A percentile compares a stretch with the other conserved stretches of the same genome.
Conservation (phyloP, 2,113 vertebrate species). For the Zosterops lateralis region DNA sequence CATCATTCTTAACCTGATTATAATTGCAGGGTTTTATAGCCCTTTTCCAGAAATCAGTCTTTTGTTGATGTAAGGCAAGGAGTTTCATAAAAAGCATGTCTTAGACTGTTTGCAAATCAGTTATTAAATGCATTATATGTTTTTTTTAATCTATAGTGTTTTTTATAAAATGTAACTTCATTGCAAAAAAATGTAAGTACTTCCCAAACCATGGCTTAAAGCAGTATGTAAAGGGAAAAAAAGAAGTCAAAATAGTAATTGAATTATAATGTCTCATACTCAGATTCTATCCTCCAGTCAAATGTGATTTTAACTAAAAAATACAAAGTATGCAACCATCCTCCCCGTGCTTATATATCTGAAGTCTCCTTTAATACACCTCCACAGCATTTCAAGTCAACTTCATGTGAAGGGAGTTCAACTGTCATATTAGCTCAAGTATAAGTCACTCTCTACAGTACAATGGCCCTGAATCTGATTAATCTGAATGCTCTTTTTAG, state of each 20-base stretch:
- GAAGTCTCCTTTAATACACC: not conserved
- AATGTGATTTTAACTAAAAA: not conserved
- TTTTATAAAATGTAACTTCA: not conserved
- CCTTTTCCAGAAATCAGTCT: slow-evolving; percentile 63
- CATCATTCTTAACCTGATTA: slow-evolving; percentile 76
- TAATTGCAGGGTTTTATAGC: slow-evolving; percentile 73
- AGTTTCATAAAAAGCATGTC: slow-evolving; percentile 29
- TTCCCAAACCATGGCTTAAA: not conserved
- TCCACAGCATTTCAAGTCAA: not conserved
- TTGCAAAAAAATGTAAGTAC: not conserved
- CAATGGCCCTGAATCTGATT: slow-evolving; percentile 45
- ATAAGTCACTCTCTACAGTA: slow-evolving; percentile 22
- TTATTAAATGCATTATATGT: slow-evolving; percentile 27
- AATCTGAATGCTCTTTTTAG: slow-evolving; percentile 53
- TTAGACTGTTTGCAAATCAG: slow-evolving; percentile 41
- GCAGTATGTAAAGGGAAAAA: not conserved
- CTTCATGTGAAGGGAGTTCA: not conserved
- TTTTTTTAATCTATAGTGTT: slow-evolving; percentile 9
- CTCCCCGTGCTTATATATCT: not conserved
- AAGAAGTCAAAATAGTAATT: not conserved
- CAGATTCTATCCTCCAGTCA: not conserved
- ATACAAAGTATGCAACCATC: not conserved
- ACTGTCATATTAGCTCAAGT: slow-evolving; percentile 16
- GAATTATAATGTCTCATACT: not conserved
- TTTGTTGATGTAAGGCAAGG: slow-evolving; percentile 43